These are phyloP conservation scores for Parus major DNA, from an alignment of 2,113 vertebrate species.

Conservation along the genomic window DNA sequence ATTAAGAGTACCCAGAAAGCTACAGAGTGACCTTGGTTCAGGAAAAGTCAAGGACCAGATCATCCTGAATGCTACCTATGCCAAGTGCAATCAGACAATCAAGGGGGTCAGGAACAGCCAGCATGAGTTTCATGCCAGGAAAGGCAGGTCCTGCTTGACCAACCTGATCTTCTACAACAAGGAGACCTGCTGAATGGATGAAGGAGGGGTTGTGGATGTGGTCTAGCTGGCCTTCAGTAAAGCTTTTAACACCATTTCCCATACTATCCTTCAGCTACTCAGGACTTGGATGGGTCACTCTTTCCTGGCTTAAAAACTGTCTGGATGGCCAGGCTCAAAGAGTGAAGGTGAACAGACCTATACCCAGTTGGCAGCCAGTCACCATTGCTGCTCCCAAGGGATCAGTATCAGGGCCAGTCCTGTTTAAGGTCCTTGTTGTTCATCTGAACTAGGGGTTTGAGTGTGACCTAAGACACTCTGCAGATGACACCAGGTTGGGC, in stretches of 20 bases:
- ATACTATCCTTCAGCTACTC: not conserved
- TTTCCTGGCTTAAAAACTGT: not conserved
- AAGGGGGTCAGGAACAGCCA: rapidly evolving
- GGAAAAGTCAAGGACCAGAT: too few relatives aligned
- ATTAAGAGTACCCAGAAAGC: not conserved
- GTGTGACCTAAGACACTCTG: not conserved
- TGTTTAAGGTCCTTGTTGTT: not conserved
- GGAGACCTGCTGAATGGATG: not conserved
- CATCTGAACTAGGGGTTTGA: not conserved
- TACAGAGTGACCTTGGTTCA: rapidly evolving
- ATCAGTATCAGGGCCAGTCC: too few relatives aligned
- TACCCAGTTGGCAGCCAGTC: not conserved
- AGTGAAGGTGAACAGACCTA: too few relatives aligned
- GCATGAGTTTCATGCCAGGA: not conserved
- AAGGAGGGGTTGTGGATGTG: not conserved
- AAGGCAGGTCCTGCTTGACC: not conserved
- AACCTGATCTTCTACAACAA: not conserved
- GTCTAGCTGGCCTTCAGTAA: not conserved
- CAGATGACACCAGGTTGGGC: not conserved
- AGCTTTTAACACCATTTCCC: not conserved
- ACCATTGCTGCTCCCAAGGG: not conserved
- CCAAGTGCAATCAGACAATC: not conserved
- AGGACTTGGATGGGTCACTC: not conserved
- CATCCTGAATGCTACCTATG: not conserved
- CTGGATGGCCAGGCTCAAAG: not conserved